A percentile compares a stretch with the other conserved stretches of the same genome.
Conservation (phyloP, 23 tunicate species). For the Halocynthia aurantium region DNA sequence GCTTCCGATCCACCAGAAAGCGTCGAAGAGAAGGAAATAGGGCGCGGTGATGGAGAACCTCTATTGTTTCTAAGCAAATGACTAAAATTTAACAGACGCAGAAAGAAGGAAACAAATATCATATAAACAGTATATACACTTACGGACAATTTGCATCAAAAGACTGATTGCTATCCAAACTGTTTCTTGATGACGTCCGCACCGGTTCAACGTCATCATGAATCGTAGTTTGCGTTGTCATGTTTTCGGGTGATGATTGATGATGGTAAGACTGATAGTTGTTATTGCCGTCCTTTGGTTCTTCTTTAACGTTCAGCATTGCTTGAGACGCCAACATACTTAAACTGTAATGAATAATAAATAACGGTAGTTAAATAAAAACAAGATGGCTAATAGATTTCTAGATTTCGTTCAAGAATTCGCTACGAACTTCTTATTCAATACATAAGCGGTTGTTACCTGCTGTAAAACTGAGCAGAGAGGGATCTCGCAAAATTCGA, state of each 20-base stretch:
- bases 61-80: too few species aligned
- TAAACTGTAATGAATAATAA: slow-evolving; percentile 38
- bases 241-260: not conserved
- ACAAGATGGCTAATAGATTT: not conserved
- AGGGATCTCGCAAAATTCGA: slow-evolving; percentile 14
- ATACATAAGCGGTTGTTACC: not conserved
- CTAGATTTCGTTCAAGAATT: not conserved
- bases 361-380: not conserved
- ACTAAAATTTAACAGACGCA: too few species aligned
- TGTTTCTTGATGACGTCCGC: too few species aligned
- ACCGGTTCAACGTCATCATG: too few species aligned
- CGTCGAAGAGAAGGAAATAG: not conserved
- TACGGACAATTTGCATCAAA: too few species aligned
- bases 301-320: slow-evolving; percentile 44
- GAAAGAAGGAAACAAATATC: too few species aligned
- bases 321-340: slow-evolving; percentile 66
- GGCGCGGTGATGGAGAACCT: not conserved
- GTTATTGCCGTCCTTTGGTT: slow-evolving; percentile 3
- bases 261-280: not conserved
- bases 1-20: slow-evolving; percentile 6
- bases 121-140: too few species aligned
- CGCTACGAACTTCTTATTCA: too few species aligned
- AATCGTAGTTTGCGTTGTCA: not conserved
- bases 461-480: slow-evolving; percentile 18
- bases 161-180: too few species aligned